Evolutionary conservation across 2,113 vertebrate species (phyloP).

Genomic region (Hippolais icterina): DNA sequence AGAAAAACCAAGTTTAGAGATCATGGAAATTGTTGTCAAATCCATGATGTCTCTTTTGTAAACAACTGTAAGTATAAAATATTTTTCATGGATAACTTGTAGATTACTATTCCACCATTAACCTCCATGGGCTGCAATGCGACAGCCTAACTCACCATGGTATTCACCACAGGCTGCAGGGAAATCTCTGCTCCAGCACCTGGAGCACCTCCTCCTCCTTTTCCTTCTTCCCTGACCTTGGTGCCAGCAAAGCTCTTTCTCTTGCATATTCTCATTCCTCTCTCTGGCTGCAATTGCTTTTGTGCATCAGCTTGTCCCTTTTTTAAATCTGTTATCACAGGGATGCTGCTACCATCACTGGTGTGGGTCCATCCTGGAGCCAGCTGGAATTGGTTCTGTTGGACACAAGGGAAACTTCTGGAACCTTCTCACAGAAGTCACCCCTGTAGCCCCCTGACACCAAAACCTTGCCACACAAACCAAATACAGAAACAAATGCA

Average conservation of each 20-base stretch:
- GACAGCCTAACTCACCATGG: not conserved
- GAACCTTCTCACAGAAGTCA: not conserved
- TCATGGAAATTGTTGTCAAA: not conserved
- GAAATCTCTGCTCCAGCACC: not conserved
- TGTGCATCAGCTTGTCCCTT: not conserved
- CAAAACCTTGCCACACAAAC: not conserved
- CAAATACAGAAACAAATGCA: not conserved
- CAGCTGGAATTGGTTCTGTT: not conserved
- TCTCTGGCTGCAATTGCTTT: not conserved
- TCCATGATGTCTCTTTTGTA: not conserved
- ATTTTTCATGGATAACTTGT: not conserved
- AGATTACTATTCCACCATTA: not conserved
- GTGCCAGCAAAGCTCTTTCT: not conserved
- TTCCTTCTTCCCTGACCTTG: not conserved
- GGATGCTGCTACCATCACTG: not conserved
- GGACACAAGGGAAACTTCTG: accelerated
- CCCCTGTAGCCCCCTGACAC: not conserved
- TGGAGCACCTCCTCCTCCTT: not conserved
- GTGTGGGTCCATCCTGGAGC: not conserved
- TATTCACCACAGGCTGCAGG: not conserved
- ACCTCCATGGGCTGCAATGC: not conserved
- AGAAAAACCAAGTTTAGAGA: not conserved
- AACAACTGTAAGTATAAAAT: not conserved
- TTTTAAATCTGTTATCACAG: not conserved
- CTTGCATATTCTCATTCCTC: not conserved